These are phyloP conservation scores for Cacoxenus indagator DNA, from an alignment of 2,888 invertebrate genomes.

Conservation along the genomic window DNA sequence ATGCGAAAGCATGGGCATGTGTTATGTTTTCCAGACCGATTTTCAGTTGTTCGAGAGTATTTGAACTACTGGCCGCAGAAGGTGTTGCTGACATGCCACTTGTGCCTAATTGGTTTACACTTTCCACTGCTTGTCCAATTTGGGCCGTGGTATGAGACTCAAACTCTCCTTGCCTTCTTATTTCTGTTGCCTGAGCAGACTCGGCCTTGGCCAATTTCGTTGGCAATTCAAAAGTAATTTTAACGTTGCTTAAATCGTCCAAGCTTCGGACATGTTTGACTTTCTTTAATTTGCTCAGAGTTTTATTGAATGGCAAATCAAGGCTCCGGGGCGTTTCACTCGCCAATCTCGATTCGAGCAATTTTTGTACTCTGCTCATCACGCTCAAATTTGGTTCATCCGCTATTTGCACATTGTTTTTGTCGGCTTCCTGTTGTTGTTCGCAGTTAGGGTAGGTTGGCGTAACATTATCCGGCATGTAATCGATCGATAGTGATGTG, in stretches of 20 bases:
- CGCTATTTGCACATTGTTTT: constrained; percentile 36
- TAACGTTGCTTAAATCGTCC: constrained; percentile 53
- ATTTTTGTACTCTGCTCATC: constrained; percentile 47
- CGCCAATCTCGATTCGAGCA: constrained; percentile 44
- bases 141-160: not conserved
- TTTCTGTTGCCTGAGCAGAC: not conserved
- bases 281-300: constrained; percentile 54
- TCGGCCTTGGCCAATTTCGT: constrained; percentile 33
- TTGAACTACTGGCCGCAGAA: constrained; percentile 59
- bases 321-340: constrained; percentile 55
- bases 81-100: constrained; percentile 19
- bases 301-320: constrained; percentile 59
- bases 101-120: not conserved
- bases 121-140: not conserved
- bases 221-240: constrained; percentile 57
- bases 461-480: constrained; percentile 73
- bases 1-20: constrained; percentile 71
- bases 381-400: constrained; percentile 28
- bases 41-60: constrained; percentile 74
- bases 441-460: constrained; percentile 51
- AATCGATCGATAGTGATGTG: constrained; percentile 71
- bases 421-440: constrained; percentile 35
- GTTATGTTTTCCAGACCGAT: constrained; percentile 75
- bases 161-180: constrained; percentile 41
- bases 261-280: constrained; percentile 54